phyloP scores from a whole-genome alignment of 2,888 invertebrate species.

The Helobdella robusta region DNA sequence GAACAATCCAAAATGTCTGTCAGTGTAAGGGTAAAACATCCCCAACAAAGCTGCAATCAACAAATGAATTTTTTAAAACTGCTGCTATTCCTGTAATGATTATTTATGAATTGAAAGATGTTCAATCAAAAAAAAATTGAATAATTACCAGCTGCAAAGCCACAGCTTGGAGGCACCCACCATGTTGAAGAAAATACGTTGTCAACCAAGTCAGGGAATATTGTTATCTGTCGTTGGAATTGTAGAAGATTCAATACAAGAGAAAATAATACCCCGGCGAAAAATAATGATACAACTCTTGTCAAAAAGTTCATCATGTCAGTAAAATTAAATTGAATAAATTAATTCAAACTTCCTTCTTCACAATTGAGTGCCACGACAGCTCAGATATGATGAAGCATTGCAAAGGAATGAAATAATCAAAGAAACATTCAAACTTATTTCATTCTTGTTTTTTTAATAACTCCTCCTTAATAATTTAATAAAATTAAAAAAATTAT shows the following conservation, averaged over 20 bases:
- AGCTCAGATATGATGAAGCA: too few relatives aligned
- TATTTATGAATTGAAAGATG: background rate
- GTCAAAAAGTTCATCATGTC: too few relatives aligned
- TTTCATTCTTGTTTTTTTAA: too few relatives aligned
- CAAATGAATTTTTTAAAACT: too few relatives aligned
- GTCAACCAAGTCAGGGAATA: slow-evolving; percentile 41
- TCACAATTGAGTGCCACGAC: too few relatives aligned
- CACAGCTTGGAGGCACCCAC: slow-evolving; percentile 50
- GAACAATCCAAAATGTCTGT: slow-evolving; percentile 43
- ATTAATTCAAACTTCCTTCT: too few relatives aligned
- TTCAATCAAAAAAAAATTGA: background rate
- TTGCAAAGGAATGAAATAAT: too few relatives aligned
- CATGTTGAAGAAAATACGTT: slow-evolving; percentile 47
- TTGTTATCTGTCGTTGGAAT: slow-evolving; percentile 42
- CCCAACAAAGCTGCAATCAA: slow-evolving; percentile 48
- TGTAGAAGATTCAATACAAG: slow-evolving; percentile 46
- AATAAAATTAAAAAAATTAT: too few relatives aligned
- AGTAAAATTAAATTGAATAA: too few relatives aligned
- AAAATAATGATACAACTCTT: slow-evolving; percentile 44
- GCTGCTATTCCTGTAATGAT: too few relatives aligned
- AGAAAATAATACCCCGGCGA: slow-evolving; percentile 48
- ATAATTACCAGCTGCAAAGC: slow-evolving; percentile 47
- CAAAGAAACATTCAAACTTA: too few relatives aligned
- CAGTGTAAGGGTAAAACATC: slow-evolving; percentile 48
- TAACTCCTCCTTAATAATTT: too few relatives aligned